These are phyloP conservation scores for Dallia pectoralis DNA, from an alignment of 2,797 vertebrate genomes.

Conservation along the genomic window DNA sequence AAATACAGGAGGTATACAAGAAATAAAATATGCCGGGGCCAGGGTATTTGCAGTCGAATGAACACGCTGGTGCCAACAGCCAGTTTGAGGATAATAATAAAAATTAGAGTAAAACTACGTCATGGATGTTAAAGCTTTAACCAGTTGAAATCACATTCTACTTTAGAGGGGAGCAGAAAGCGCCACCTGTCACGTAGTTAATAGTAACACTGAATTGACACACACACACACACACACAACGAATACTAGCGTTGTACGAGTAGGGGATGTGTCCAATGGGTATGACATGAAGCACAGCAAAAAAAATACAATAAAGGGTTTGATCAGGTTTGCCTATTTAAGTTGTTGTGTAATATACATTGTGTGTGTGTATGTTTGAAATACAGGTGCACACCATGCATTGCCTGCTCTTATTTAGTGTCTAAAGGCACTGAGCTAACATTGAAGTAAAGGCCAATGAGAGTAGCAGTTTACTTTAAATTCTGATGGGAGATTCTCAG, in stretches of 20 bases:
- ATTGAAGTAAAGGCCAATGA: conserved; percentile 18
- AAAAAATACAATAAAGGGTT: conserved; percentile 56
- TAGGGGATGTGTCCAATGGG: conserved; percentile 71
- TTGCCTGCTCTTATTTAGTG: conserved; percentile 87
- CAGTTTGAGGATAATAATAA: conserved; percentile 72
- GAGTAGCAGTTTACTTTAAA: conserved; percentile 17
- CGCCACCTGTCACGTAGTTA: conserved; percentile 63
- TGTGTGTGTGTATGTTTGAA: conserved; percentile 33
- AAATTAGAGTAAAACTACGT: conserved; percentile 64
- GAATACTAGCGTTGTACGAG: conserved; percentile 62
- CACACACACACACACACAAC: conserved; percentile 58
- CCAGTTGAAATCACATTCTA: conserved; percentile 73
- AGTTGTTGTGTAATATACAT: conserved; percentile 30
- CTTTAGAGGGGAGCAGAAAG: conserved; percentile 52
- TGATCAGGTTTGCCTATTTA: conserved; percentile 32
- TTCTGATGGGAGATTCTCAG: conserved; percentile 10
- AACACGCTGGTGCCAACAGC: conserved; percentile 87
- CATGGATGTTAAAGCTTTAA: conserved; percentile 89
- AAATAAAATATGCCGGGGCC: conserved; percentile 74
- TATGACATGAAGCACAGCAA: conserved; percentile 79
- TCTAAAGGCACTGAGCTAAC: conserved; percentile 87
- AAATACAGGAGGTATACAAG: conserved; percentile 91
- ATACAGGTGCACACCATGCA: conserved; percentile 53
- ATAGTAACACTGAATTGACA: conserved; percentile 78
- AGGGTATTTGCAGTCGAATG: conserved; percentile 82